Evolutionary conservation across 2,797 vertebrate genomes (phyloP).

Genomic region (Siniperca undulata): DNA sequence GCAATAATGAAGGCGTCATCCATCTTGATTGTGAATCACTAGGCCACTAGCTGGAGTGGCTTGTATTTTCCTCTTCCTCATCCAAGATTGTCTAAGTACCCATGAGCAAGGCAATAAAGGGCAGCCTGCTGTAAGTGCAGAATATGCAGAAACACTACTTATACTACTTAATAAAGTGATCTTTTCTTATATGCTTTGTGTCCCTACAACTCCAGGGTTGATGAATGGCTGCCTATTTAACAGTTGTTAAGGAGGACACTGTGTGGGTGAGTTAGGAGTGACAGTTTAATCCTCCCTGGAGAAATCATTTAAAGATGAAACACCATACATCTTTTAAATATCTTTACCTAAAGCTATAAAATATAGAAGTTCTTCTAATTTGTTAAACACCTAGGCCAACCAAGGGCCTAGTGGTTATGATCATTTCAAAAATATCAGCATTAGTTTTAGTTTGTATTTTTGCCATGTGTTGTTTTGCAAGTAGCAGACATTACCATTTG

Average conservation of each 20-base stretch:
- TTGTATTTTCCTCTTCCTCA: background rate
- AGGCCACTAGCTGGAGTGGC: background rate
- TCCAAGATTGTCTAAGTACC: background rate
- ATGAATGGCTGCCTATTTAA: slow-evolving; percentile 13
- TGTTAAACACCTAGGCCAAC: background rate
- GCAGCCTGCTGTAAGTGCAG: background rate
- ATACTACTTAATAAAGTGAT: background rate
- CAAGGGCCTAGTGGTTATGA: background rate
- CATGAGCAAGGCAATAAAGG: background rate
- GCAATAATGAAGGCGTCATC: background rate
- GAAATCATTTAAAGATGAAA: background rate
- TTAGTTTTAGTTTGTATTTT: background rate
- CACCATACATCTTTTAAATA: background rate
- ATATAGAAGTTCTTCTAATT: background rate
- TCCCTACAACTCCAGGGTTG: background rate
- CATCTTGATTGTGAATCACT: background rate
- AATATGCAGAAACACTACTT: background rate
- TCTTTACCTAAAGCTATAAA: background rate
- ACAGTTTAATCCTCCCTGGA: slow-evolving; percentile 1
- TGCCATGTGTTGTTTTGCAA: background rate
- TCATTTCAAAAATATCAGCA: background rate
- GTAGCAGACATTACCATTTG: background rate
- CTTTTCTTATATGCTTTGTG: background rate
- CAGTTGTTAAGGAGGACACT: slow-evolving; percentile 23
- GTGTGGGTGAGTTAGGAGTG: slow-evolving; percentile 15